A percentile compares a stretch with the other conserved stretches of the same genome.
These are phyloP conservation scores for Characodon lateralis DNA, from an alignment of 2,797 vertebrate species.

Conservation along the genomic window DNA sequence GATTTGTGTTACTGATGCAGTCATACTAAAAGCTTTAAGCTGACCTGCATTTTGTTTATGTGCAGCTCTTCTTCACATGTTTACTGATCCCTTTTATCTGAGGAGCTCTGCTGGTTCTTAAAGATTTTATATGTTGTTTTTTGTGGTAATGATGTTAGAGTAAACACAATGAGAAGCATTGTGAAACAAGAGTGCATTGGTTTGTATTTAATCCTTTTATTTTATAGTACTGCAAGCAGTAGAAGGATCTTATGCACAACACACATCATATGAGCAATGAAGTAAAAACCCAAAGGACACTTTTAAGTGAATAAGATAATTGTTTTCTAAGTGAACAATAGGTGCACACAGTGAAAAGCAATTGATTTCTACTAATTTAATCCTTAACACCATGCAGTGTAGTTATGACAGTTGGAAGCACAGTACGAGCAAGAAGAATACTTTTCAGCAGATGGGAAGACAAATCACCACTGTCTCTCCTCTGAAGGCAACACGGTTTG, in stretches of 20 bases:
- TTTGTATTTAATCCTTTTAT: constrained; percentile 10
- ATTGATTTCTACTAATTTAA: constrained; percentile 48
- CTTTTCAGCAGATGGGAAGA: constrained; percentile 1
- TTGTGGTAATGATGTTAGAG: constrained; percentile 40
- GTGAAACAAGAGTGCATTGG: neutral
- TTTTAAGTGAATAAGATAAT: constrained; percentile 18
- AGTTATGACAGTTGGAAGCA: constrained; percentile 22
- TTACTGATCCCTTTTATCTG: constrained; percentile 48
- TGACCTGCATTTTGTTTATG: neutral
- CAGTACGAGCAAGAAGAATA: neutral
- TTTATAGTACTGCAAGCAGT: neutral
- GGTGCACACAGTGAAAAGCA: constrained; percentile 24
- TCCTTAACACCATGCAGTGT: constrained; percentile 39
- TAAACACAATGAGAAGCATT: constrained; percentile 15
- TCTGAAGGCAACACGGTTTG: constrained; percentile 4
- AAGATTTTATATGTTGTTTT: constrained; percentile 39
- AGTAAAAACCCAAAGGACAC: constrained; percentile 7
- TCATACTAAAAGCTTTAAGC: constrained; percentile 3
- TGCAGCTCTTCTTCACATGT: constrained; percentile 13
- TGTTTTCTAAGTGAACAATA: constrained; percentile 30
- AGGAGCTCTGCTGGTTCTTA: constrained; percentile 47
- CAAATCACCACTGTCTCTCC: constrained; percentile 8
- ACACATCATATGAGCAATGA: constrained; percentile 14
- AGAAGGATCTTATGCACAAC: neutral
- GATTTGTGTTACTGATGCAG: constrained; percentile 34